These are phyloP conservation scores for Pelobates cultripes DNA, from an alignment of 2,797 vertebrate genomes.

Conservation along the genomic window DNA sequence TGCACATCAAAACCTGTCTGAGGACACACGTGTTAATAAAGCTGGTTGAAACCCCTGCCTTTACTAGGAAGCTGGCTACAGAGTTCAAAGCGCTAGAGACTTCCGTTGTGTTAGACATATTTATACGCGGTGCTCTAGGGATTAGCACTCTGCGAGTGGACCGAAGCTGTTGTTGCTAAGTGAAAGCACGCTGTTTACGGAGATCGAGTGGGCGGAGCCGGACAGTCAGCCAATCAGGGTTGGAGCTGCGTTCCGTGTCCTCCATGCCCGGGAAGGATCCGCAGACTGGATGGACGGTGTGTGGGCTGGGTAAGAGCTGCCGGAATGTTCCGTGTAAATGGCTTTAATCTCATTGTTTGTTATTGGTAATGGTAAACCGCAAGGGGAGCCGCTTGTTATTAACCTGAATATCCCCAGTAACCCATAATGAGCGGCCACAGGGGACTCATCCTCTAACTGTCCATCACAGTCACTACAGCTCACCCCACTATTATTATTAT, in stretches of 20 bases:
- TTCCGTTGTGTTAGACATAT: no score
- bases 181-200: constrained; percentile 23
- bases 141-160: neutral
- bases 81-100: neutral
- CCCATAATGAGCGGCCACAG: no score
- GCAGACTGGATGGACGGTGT: neutral
- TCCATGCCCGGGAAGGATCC: constrained; percentile 38
- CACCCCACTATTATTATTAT: no score
- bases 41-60: neutral
- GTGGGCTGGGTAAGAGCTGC: neutral
- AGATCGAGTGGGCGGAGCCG: constrained; percentile 3
- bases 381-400: neutral
- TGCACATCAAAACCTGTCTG: no score
- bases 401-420: no score
- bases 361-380: neutral
- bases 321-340: no score
- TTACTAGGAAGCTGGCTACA: neutral
- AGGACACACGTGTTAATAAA: no score
- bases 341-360: neutral
- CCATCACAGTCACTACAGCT: no score
- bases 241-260: neutral
- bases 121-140: neutral
- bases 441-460: no score
- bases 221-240: constrained; percentile 4
- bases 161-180: constrained; percentile 33